Evolutionary conservation across 2,888 invertebrate genomes (phyloP).

Genomic region (Lagria hirta): DNA sequence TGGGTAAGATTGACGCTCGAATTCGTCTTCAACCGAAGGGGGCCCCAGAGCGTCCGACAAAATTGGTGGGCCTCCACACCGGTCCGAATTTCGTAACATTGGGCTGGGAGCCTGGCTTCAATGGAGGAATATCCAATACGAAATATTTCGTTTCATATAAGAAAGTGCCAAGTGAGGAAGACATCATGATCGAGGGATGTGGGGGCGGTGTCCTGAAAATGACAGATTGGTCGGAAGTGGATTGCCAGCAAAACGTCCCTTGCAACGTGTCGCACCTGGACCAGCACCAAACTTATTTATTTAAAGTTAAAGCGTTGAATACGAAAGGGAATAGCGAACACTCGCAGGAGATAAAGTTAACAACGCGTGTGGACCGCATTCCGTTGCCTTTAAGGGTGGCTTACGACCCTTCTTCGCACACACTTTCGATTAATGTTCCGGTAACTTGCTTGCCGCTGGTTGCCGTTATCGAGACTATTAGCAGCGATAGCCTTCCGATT

Average conservation of each 20-base stretch:
- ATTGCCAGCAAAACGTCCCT: slow-evolving; percentile 82
- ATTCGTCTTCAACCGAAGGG: slow-evolving; percentile 85
- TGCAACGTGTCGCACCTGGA: slow-evolving; percentile 85
- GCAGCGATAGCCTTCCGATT: slow-evolving; percentile 60
- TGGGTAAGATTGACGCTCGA: slow-evolving; percentile 74
- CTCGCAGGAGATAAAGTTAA: slow-evolving; percentile 79
- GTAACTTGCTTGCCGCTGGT: slow-evolving; percentile 77
- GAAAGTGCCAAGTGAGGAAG: slow-evolving; percentile 65
- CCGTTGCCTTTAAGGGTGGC: slow-evolving; percentile 78
- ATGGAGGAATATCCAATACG: slow-evolving; percentile 83
- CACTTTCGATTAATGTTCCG: slow-evolving; percentile 76
- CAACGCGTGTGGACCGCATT: slow-evolving; percentile 83
- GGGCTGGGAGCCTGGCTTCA: slow-evolving; percentile 87
- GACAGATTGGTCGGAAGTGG: slow-evolving; percentile 78
- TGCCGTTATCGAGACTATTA: slow-evolving; percentile 72
- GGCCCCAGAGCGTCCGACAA: slow-evolving; percentile 79
- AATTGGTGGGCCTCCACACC: slow-evolving; percentile 69
- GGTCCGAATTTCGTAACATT: slow-evolving; percentile 80
- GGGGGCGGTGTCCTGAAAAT: slow-evolving; percentile 61
- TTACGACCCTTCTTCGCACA: slow-evolving; percentile 76
- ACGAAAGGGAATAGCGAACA: slow-evolving; percentile 85
- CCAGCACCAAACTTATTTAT: slow-evolving; percentile 82
- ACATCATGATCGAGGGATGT: slow-evolving; percentile 64
- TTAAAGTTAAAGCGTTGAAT: slow-evolving; percentile 88
- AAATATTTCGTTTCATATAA: slow-evolving; percentile 86